Evolutionary conservation across 2,797 vertebrate species (phyloP), one percentile per base, ranked within the genome.

Genomic region (Propithecus perrieri): DNA sequence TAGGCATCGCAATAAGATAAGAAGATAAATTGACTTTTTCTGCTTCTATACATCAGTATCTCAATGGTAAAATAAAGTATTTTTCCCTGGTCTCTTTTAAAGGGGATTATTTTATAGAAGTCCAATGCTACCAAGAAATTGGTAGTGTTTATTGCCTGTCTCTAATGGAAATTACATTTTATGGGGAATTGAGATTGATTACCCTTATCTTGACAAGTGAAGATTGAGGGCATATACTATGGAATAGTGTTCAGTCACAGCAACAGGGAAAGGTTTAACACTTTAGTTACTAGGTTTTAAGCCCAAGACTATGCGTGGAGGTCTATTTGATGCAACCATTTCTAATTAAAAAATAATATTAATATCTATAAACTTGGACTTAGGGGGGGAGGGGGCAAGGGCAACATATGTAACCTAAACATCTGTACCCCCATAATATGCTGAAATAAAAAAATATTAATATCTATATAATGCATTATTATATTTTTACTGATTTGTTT

Each of bases 81-180:
- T 97, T 90, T 50, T 46, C 14, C 46, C 26, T 59, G 38, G 43
- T 95, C 79, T 97, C 94, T 85, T 85, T 93, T 94, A 96, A 95
- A 97, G 15, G 50, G 83, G 81, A 93, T 97, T 97, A 94, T 95
- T 97, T 97, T 96, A 89, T 96, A 94, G 92, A 96, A 96, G 69
- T 97, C 61, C 85, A 96, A 69, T 89, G 95, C 91, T 93, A 93
- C 88, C 48, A 14, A 95, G 93, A 96, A 94, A 97, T 96, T 95
- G 95, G 89, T 93, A 94, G 96, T 97, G 94, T 97, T 98, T 97
- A 97, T 97, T 98, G 93, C 96, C 97, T 97, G 96, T 97, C 89
- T 97, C 85, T 97, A 97, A 97, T 96, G 96, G 96, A 98, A 98
- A 98, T 97, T 96, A 97, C 96, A 97, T 97, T 97, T 97, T 98